Percentiles rank a stretch among this genome's conserved stretches.
Evolutionary conservation across 2,113 vertebrate genomes (phyloP).

Genomic region (Leptocoma aspasia): DNA sequence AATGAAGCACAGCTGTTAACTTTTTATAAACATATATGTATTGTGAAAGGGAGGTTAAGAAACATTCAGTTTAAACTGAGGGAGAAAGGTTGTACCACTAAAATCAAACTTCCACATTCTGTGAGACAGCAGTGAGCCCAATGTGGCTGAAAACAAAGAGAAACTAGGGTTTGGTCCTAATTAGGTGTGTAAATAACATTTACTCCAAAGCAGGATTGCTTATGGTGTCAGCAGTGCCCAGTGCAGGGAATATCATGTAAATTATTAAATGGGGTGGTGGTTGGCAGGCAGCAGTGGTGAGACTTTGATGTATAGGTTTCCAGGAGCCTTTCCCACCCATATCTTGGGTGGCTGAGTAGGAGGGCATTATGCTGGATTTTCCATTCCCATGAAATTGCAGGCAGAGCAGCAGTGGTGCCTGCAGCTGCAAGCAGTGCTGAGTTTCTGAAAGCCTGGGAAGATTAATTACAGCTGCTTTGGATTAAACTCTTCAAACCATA

Average conservation of each 20-base stretch:
- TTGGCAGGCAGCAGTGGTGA: not conserved
- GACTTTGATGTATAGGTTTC: not conserved
- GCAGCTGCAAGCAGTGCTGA: not conserved
- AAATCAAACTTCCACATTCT: not conserved
- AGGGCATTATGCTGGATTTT: constrained; percentile 46
- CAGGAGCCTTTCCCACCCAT: not conserved
- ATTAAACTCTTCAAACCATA: constrained; percentile 69
- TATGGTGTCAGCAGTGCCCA: not conserved
- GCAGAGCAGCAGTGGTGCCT: constrained; percentile 12
- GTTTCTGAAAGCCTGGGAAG: constrained; percentile 56
- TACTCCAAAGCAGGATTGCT: not conserved
- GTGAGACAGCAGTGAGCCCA: not conserved
- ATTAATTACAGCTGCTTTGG: constrained; percentile 71
- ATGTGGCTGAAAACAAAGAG: not conserved
- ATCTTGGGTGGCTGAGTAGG: not conserved
- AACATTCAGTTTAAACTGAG: not conserved
- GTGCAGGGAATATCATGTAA: not conserved
- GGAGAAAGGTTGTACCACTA: not conserved
- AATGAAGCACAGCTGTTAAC: not conserved
- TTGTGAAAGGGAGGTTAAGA: not conserved
- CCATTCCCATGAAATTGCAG: constrained; percentile 52
- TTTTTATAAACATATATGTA: not conserved
- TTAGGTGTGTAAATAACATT: not conserved
- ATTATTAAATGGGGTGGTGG: not conserved
- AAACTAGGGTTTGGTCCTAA: not conserved